Evolutionary conservation across 2,113 vertebrate genomes (phyloP), one percentile per base, ranked within the genome.

Genomic region (Triplophysa tibetana): DNA sequence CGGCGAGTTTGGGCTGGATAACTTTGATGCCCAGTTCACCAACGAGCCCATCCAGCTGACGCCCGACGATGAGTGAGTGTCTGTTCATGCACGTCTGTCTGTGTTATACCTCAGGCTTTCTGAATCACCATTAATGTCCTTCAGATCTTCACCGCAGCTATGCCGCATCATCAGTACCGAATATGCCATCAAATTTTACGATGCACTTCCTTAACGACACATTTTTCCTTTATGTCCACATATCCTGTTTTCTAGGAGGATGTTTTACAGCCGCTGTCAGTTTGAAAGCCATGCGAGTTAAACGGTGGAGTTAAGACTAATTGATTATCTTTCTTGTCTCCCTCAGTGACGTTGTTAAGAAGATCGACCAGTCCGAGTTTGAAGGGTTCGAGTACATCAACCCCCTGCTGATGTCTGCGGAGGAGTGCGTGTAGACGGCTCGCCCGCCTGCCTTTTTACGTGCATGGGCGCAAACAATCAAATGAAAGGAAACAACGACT

Each of bases 361-460:
- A 99, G 93, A 99, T 99, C 74, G 98, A 99, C 89, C 97, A 99
- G 89, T 98, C 98, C 58, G 98, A 99, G 90, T 99, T 99, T 84
- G 98, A 99, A 93, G 98, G 98, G 21, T 99, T 99, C 66, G 98
- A 99, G 91, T 99, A 99, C 88, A 99, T 99, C 91, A 99, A 99
- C 90, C 98, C 97, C 56, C 95, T 99, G 56, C 85, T 99, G 91
- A 99, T 99, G 97, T 99, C 98, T 7, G 97, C 98, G 4, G 98
- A 99, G 90, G 98, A 99, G 91, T 98, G 97, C 82, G 98, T 99
- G 91, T 99, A 93, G 98, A 62, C 41, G 79, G 41, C 43, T 0
- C 13, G 41, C 33, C 14, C 69, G 67, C 45, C 72, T 79, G 76
- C 77, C 72, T 82, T 82, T 81, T 87, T 81, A 83, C 85, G 80